phyloP scores from a whole-genome alignment of 2,888 invertebrate species.

The Nemapogon koenigi region DNA sequence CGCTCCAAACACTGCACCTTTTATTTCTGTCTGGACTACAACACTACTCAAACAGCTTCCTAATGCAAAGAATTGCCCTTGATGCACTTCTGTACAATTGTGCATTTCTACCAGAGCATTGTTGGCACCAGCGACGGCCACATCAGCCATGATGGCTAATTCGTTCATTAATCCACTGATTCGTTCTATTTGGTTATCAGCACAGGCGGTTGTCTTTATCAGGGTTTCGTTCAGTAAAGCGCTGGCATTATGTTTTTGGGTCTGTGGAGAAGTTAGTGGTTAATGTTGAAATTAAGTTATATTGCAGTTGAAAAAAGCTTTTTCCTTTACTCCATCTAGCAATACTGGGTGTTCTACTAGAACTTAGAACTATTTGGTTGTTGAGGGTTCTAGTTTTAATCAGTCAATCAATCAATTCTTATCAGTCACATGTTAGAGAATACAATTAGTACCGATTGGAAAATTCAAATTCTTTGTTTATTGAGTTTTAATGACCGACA shows the following conservation, averaged over 20 bases:
- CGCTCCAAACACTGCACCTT: slow-evolving; percentile 27
- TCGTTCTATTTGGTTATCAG: slow-evolving; percentile 31
- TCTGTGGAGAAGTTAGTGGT: no score
- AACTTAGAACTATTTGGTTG: no score
- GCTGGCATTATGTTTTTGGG: slow-evolving; percentile 28
- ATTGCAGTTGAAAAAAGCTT: no score
- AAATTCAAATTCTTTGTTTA: no score
- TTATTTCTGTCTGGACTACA: slow-evolving; percentile 34
- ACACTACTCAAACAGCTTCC: slow-evolving; percentile 37
- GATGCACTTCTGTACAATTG: slow-evolving; percentile 28
- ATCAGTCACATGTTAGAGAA: no score
- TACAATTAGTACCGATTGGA: no score
- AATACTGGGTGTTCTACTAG: no score
- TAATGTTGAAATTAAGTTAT: no score
- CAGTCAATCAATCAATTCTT: no score
- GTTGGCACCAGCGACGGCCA: slow-evolving; percentile 27
- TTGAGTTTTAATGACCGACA: no score
- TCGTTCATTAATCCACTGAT: slow-evolving; percentile 25
- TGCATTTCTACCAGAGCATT: slow-evolving; percentile 32
- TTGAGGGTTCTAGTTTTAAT: no score
- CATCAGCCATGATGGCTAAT: slow-evolving; percentile 23
- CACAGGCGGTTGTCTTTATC: slow-evolving; percentile 28
- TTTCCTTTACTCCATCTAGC: no score
- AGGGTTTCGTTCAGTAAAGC: slow-evolving; percentile 29
- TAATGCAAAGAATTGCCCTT: slow-evolving; percentile 25